Conservation (phyloP, 2,113 vertebrate species). For the Psettodes erumei region DNA sequence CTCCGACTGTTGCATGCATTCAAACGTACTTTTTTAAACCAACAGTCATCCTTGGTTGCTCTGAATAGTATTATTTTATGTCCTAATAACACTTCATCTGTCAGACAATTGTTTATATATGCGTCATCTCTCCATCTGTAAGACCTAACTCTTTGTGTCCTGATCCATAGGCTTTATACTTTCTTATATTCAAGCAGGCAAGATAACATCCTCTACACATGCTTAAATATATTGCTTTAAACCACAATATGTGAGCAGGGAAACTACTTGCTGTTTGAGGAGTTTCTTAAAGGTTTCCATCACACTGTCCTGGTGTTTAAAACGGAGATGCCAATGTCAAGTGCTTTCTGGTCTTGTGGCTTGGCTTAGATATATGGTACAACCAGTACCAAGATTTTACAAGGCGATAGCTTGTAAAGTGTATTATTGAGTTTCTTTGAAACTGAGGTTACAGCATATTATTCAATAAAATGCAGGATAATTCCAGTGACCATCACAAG, state of each 20-base stretch:
- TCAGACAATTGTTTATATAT: not conserved
- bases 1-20: slow-evolving; percentile 4
- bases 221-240: not conserved
- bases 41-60: slow-evolving; percentile 7
- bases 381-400: not conserved
- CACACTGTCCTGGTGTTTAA: not conserved
- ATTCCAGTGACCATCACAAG: not conserved
- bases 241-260: not conserved
- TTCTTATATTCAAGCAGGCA: not conserved
- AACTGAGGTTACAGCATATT: not conserved
- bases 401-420: not conserved
- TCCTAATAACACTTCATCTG: not conserved
- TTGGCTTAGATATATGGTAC: not conserved
- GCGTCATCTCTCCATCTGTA: not conserved
- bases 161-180: not conserved
- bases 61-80: slow-evolving; percentile 11
- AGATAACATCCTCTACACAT: not conserved
- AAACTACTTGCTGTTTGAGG: not conserved
- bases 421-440: not conserved
- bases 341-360: not conserved
- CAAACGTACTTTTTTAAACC: not conserved
- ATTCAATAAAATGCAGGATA: not conserved
- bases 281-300: too few relatives aligned
- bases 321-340: not conserved
- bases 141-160: not conserved